Conservation (phyloP, 2,888 invertebrate species). For the Cacoxenus indagator region DNA sequence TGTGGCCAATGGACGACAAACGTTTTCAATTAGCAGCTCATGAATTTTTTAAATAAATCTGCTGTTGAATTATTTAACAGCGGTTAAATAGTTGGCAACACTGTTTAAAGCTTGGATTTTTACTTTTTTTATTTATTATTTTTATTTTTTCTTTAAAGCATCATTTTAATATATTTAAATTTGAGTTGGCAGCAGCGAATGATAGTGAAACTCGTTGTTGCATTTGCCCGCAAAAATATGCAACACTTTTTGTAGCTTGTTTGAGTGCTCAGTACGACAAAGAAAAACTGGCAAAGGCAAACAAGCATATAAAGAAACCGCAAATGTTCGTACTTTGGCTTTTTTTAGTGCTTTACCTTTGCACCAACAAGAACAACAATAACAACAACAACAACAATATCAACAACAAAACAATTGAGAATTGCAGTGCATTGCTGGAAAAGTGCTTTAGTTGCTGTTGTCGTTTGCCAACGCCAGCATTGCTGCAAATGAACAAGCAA, state of each 20-base stretch:
- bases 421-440: constrained; percentile 22
- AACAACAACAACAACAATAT: constrained; percentile 18
- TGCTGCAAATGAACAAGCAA: constrained; percentile 12
- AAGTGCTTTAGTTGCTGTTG: not conserved
- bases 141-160: not conserved
- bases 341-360: constrained; percentile 3
- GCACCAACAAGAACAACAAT: not conserved
- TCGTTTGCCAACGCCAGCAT: constrained; percentile 15
- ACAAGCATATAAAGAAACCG: constrained; percentile 22
- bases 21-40: constrained; percentile 69
- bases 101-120: not conserved
- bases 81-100: constrained; percentile 42
- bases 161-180: not conserved
- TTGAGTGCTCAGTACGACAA: not conserved
- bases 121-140: not conserved
- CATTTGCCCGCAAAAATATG: not conserved
- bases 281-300: constrained; percentile 12
- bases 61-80: constrained; percentile 60
- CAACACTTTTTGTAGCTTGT: not conserved
- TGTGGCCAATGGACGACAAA: constrained; percentile 58
- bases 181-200: not conserved
- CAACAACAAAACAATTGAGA: constrained; percentile 10
- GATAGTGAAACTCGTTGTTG: constrained; percentile 3
- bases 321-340: constrained; percentile 11
- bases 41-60: constrained; percentile 61